phyloP scores from a whole-genome alignment of 2,888 invertebrate species.

The Augochlorella aurata region DNA sequence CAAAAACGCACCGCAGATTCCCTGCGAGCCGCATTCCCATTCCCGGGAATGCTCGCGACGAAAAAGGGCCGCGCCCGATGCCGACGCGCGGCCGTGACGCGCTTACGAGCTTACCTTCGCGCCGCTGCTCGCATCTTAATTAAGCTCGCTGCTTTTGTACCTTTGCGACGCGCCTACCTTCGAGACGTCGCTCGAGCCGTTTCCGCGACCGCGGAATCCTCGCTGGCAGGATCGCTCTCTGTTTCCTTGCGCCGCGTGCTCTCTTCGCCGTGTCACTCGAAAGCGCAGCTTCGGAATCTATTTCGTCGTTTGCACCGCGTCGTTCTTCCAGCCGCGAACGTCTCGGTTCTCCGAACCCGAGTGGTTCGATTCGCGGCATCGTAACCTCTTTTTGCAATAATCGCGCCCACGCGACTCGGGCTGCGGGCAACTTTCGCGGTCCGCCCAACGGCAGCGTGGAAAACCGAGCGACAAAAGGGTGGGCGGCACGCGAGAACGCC shows the following conservation, averaged over 20 bases:
- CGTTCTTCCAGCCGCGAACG: neutral
- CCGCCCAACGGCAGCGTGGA: neutral
- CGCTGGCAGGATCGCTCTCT: neutral
- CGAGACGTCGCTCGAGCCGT: neutral
- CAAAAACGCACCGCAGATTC: constrained; percentile 1
- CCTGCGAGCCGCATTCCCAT: constrained; percentile 12
- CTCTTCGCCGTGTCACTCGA: neutral
- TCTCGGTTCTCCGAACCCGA: no score
- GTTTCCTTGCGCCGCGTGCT: neutral
- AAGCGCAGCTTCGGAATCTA: neutral
- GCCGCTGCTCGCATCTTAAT: constrained; percentile 45
- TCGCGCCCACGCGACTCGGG: neutral
- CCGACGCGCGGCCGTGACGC: constrained; percentile 27
- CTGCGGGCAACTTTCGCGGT: neutral
- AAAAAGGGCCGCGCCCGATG: constrained; percentile 38
- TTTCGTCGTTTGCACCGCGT: neutral
- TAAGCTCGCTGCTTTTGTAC: constrained; percentile 33
- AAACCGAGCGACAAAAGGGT: neutral
- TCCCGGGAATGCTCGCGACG: constrained; percentile 21
- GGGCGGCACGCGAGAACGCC: neutral
- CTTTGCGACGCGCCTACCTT: neutral
- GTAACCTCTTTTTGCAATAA: constrained; percentile 3
- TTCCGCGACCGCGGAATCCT: neutral
- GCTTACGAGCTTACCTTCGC: constrained; percentile 20
- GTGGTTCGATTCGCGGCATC: neutral